phyloP scores from a whole-genome alignment of 1,140 invertebrate genomes.

The Cotesia chilonis region DNA sequence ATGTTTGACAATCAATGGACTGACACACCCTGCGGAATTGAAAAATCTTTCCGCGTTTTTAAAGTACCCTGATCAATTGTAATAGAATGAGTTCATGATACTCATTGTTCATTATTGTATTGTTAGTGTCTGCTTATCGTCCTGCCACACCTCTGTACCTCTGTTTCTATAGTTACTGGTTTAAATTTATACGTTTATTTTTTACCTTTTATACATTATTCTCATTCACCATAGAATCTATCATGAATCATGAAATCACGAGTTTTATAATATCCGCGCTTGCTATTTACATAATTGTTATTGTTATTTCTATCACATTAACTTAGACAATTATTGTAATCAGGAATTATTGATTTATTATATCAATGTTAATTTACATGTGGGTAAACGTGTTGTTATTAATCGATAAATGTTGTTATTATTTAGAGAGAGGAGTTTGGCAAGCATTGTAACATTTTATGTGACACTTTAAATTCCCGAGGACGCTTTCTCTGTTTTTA shows the following conservation, averaged over 20 bases:
- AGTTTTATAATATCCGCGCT: too few species aligned
- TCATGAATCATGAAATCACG: too few species aligned
- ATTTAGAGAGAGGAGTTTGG: slow-evolving; percentile 29
- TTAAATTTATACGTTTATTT: neutral
- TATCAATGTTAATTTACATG: too few species aligned
- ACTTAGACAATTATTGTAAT: too few species aligned
- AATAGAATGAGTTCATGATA: neutral
- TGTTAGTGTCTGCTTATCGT: slow-evolving; percentile 26
- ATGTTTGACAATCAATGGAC: neutral
- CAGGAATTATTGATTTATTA: too few species aligned
- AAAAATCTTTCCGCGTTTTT: slow-evolving; percentile 12
- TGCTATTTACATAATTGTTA: too few species aligned
- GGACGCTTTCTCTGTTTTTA: slow-evolving; percentile 33
- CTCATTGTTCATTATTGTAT: slow-evolving; percentile 9
- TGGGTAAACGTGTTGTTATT: neutral
- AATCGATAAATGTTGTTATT: neutral
- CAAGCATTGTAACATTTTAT: neutral
- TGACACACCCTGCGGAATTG: slow-evolving; percentile 2
- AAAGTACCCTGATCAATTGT: slow-evolving; percentile 6
- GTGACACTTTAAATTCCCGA: slow-evolving; percentile 1
- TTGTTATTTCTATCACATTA: too few species aligned
- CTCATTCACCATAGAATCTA: too few species aligned
- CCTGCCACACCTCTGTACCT: slow-evolving; percentile 31
- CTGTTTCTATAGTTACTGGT: too few species aligned
- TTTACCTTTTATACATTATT: neutral